phyloP scores from a whole-genome alignment of 2,888 invertebrate genomes.

The Reticulitermes lucifugus region DNA sequence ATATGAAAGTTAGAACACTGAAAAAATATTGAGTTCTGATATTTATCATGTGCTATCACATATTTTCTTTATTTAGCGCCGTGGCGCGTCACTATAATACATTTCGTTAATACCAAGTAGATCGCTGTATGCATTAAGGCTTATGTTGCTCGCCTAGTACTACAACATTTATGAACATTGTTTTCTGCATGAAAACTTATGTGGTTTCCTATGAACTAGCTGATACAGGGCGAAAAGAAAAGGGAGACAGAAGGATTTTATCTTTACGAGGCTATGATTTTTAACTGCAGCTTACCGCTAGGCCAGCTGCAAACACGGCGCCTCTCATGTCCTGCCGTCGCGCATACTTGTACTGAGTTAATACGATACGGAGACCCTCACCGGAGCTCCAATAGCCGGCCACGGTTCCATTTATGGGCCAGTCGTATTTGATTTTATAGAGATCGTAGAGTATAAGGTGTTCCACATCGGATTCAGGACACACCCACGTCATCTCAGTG shows the following conservation, averaged over 20 bases:
- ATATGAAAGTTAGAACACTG: no score
- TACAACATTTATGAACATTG: no score
- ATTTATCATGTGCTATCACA: no score
- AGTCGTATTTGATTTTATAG: constrained; percentile 56
- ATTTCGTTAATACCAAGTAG: no score
- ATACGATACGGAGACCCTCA: constrained; percentile 55
- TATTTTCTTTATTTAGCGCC: no score
- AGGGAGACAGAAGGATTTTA: neutral
- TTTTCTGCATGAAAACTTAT: no score
- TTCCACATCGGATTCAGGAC: constrained; percentile 43
- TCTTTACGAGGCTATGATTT: neutral
- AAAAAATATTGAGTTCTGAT: no score
- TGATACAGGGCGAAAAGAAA: neutral
- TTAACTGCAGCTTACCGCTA: constrained; percentile 9
- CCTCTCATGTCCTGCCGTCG: constrained; percentile 48
- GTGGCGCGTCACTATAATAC: no score
- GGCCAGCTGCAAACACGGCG: constrained; percentile 9
- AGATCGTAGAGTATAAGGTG: constrained; percentile 57
- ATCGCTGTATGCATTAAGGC: no score
- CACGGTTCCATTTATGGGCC: constrained; percentile 29
- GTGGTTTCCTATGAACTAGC: no score
- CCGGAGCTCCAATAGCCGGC: constrained; percentile 56
- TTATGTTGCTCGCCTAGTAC: no score
- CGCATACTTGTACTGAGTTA: constrained; percentile 58
- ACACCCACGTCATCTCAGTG: constrained; percentile 57